Conservation (phyloP, 2,888 invertebrate species). For the Temnothorax rugatulus region DNA sequence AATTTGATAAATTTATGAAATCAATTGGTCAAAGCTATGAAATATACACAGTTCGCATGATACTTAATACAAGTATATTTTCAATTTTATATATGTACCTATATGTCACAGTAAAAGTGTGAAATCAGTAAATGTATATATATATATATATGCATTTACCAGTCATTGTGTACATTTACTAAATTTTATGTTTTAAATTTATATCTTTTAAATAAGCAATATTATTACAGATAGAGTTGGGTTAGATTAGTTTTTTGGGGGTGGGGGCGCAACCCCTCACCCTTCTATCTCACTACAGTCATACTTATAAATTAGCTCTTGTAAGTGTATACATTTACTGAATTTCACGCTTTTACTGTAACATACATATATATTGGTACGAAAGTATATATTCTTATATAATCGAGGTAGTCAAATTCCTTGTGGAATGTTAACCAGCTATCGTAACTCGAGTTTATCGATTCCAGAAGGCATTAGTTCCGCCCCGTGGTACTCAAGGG, state of each 20-base stretch:
- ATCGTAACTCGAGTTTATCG: slow-evolving; percentile 75
- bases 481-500: slow-evolving; percentile 61
- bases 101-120: no score
- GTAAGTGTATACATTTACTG: no score
- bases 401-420: slow-evolving; percentile 61
- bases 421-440: slow-evolving; percentile 74
- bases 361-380: slow-evolving; percentile 65
- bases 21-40: slow-evolving; percentile 54
- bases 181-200: no score
- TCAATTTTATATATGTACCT: slow-evolving; percentile 51
- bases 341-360: no score
- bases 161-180: no score
- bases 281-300: no score
- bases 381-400: slow-evolving; percentile 66
- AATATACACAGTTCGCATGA: slow-evolving; percentile 68
- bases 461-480: slow-evolving; percentile 73
- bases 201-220: no score
- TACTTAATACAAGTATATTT: slow-evolving; percentile 61
- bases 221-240: no score
- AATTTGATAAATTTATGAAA: background rate
- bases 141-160: no score
- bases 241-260: no score
- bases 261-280: no score
- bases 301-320: no score
- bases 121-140: background rate